A percentile compares a stretch with the other conserved stretches of the same genome.
phyloP scores from a whole-genome alignment of 1,140 invertebrate species.

The Centruroides vittatus region DNA sequence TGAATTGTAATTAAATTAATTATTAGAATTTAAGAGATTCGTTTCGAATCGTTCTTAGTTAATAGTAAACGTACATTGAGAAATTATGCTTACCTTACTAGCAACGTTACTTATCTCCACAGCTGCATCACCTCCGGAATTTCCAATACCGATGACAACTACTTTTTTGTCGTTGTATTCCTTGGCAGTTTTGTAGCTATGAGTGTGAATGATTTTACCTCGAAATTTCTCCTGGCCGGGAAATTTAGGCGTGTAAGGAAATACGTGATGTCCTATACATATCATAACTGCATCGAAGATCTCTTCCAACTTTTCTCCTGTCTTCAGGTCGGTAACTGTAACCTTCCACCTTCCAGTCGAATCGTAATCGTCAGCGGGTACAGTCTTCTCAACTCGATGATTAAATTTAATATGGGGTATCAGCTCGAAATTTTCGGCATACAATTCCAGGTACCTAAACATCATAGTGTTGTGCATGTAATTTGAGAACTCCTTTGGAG shows the following conservation, averaged over 20 bases:
- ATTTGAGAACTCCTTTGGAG: slow-evolving; percentile 30
- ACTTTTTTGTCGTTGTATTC: slow-evolving; percentile 25
- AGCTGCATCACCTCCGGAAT: slow-evolving; percentile 3
- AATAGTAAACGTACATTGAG: neutral
- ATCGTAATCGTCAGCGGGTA: slow-evolving; percentile 23
- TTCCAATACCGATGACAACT: slow-evolving; percentile 21
- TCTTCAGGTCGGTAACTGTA: slow-evolving; percentile 16
- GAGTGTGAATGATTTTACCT: slow-evolving; percentile 26
- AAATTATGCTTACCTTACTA: slow-evolving; percentile 12
- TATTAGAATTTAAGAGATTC: too few species aligned
- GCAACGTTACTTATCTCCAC: slow-evolving; percentile 15
- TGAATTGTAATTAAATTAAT: too few species aligned
- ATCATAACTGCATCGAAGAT: slow-evolving; percentile 15
- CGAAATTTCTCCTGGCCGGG: slow-evolving; percentile 17
- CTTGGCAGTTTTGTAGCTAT: slow-evolving; percentile 22
- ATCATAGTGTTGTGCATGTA: slow-evolving; percentile 30
- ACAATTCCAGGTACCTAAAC: slow-evolving; percentile 29
- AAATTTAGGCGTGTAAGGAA: slow-evolving; percentile 22
- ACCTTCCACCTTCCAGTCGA: slow-evolving; percentile 26
- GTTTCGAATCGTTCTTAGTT: too few species aligned
- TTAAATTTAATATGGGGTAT: slow-evolving; percentile 12
- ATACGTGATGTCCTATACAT: slow-evolving; percentile 22
- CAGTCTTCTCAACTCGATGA: slow-evolving; percentile 12
- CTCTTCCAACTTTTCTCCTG: slow-evolving; percentile 15
- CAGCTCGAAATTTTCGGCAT: slow-evolving; percentile 30